Percentiles rank a stretch among this genome's conserved stretches.
Conservation (phyloP, 2,888 invertebrate genomes). For the Eustalomyia histrio region DNA sequence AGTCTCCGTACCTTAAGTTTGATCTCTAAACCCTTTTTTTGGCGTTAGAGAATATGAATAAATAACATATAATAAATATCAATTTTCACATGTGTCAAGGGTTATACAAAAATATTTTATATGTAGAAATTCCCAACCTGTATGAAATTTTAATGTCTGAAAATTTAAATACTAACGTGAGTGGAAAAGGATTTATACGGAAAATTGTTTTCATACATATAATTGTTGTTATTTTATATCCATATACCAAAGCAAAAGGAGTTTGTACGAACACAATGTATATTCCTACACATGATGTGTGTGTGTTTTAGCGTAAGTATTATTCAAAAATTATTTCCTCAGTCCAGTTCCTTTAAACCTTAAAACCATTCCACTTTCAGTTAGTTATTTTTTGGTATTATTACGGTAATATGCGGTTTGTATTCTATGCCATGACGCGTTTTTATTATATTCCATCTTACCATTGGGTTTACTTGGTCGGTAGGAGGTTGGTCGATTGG, state of each 20-base stretch:
- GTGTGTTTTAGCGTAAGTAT: slow-evolving; percentile 30
- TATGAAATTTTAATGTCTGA: slow-evolving; percentile 56
- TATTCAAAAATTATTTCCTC: slow-evolving; percentile 58
- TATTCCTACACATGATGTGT: background rate
- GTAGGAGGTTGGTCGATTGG: slow-evolving; percentile 38
- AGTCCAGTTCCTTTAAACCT: slow-evolving; percentile 27
- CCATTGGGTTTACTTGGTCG: slow-evolving; percentile 42
- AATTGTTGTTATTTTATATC: slow-evolving; percentile 34
- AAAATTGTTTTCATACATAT: slow-evolving; percentile 57
- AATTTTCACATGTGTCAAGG: slow-evolving; percentile 57
- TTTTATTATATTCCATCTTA: slow-evolving; percentile 54
- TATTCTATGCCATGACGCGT: slow-evolving; percentile 56
- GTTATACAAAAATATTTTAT: background rate
- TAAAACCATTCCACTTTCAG: slow-evolving; percentile 32
- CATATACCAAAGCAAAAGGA: background rate
- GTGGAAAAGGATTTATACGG: slow-evolving; percentile 45
- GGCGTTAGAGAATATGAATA: slow-evolving; percentile 47
- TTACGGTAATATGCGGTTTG: slow-evolving; percentile 66
- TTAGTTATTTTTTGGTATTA: slow-evolving; percentile 48
- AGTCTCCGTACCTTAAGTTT: slow-evolving; percentile 20
- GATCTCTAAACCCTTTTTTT: slow-evolving; percentile 40
- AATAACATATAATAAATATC: no score
- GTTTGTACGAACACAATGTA: background rate
- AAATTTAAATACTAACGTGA: slow-evolving; percentile 34
- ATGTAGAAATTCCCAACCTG: slow-evolving; percentile 38